These are phyloP conservation scores for Andrena cerasifolii DNA, from an alignment of 1,140 invertebrate genomes.

Conservation along the genomic window DNA sequence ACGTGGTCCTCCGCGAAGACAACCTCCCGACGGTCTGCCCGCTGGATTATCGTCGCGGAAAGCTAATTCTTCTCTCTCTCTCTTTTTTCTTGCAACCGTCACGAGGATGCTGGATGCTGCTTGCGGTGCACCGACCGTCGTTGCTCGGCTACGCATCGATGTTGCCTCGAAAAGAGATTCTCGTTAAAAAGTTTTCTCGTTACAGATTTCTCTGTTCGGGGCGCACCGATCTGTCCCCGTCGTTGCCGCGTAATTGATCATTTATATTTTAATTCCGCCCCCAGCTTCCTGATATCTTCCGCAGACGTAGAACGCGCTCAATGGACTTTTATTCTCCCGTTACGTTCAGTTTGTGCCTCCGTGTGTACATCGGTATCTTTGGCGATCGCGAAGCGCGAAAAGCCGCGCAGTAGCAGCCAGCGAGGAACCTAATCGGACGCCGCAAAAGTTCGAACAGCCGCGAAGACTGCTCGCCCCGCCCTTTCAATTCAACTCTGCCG, in stretches of 20 bases:
- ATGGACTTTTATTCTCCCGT: constrained; percentile 1
- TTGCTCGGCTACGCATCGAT: constrained; percentile 2
- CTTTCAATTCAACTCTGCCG: too few species aligned
- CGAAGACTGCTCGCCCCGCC: too few species aligned
- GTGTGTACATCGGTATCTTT: too few species aligned
- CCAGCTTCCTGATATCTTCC: background rate
- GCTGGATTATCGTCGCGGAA: constrained; percentile 9
- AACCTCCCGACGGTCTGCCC: constrained; percentile 12
- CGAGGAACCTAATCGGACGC: too few species aligned
- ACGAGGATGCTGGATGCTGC: background rate
- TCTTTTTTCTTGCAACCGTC: constrained; percentile 27
- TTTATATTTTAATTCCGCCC: background rate
- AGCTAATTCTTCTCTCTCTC: too few species aligned
- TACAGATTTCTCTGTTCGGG: background rate
- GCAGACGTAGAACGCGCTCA: too few species aligned
- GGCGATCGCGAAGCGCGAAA: too few species aligned
- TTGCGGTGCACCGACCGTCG: background rate
- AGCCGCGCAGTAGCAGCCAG: too few species aligned
- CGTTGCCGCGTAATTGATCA: constrained; percentile 3
- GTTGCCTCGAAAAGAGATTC: constrained; percentile 3
- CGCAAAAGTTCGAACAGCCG: too few species aligned
- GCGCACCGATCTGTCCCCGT: background rate
- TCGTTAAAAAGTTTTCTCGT: constrained; percentile 35
- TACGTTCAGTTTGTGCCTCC: too few species aligned
- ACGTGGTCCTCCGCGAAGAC: constrained; percentile 10